Evolutionary conservation across 2,888 invertebrate genomes (phyloP).

Genomic region (Xestoiulus laeticollis): DNA sequence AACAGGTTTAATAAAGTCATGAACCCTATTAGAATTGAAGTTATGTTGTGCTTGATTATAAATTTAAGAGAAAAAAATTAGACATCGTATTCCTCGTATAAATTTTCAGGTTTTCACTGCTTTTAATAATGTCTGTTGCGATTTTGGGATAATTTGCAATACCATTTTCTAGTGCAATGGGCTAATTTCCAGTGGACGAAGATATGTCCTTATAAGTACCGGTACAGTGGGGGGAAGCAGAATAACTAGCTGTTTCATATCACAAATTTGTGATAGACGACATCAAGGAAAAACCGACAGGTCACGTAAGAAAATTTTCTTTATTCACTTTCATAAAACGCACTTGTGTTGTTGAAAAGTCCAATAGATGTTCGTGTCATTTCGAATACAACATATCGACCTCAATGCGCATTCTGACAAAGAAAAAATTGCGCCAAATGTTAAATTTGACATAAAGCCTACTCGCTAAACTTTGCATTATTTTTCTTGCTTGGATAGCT

Average conservation of each 20-base stretch:
- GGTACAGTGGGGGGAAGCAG: neutral
- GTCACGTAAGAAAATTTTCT: neutral
- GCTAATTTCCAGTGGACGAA: too few relatives aligned
- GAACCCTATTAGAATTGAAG: neutral
- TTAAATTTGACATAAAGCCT: neutral
- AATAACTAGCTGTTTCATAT: too few relatives aligned
- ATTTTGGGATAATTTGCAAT: too few relatives aligned
- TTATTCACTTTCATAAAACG: neutral
- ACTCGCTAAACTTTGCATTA: neutral
- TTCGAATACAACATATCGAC: neutral
- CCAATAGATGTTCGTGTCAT: neutral
- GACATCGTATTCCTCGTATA: too few relatives aligned
- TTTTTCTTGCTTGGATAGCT: neutral
- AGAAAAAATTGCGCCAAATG: constrained; percentile 3
- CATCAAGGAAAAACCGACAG: neutral
- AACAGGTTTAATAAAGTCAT: neutral
- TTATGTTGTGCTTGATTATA: too few relatives aligned
- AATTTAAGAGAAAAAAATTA: too few relatives aligned
- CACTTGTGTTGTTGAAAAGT: neutral
- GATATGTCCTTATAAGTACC: neutral
- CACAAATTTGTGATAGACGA: neutral
- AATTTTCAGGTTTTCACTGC: too few relatives aligned
- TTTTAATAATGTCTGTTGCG: too few relatives aligned
- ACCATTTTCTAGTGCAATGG: too few relatives aligned
- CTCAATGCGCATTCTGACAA: neutral